Base-by-base conservation (phyloP, 2,888 invertebrate genomes). In the Xanthia togata region DNA sequence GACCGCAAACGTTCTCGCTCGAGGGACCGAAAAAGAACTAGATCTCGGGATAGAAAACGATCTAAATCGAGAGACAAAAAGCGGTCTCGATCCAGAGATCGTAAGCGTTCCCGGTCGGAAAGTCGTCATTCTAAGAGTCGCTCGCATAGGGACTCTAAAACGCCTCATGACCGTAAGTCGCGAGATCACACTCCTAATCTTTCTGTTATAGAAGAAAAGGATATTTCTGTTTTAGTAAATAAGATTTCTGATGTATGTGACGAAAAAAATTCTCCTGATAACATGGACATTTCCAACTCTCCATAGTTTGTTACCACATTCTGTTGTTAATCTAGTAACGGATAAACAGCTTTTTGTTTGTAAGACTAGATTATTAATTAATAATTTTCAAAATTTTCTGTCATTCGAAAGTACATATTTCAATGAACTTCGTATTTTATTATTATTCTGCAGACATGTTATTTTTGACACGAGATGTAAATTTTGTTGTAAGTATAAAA, bases 251-350 rank as follows among this genome's bases (percentile, higher is more conserved):
- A 95, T 68, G 88, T 95, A 70, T 91, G 90, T 59, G 97, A 97
- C 78, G 97, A 97, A 87, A 97, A 97, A 82, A 94, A 96, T 86
- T 97, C 97, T 23, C 96, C 97, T 2, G 98, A 98, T 93, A 98
- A 98, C 91, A 98, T 98, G 98, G 98, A 98, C 93, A 98, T 98
- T 93, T 98, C 98, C 26, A 98, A 98, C 94, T 98, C 98, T 78
- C 98, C 98, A 73, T 98, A 97, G 88, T 84, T 79, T 70, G 67
- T 82, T 12, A 26, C 26, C 47, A 72, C 35, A 55, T 50, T 60
- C n/a, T 31, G 38, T 72, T 17, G 38, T 60, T 63, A 57, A 73
- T 55, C 23, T 70, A 44, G 47, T 71, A 31, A 73, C 44, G 57
- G 41, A 64, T 64, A 20, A 73, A 71, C 41, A 53, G 57, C 31